A percentile compares a stretch with the other conserved stretches of the same genome.
These are phyloP conservation scores for Mus pahari DNA, from an alignment of 2,113 vertebrate species.

Conservation along the genomic window DNA sequence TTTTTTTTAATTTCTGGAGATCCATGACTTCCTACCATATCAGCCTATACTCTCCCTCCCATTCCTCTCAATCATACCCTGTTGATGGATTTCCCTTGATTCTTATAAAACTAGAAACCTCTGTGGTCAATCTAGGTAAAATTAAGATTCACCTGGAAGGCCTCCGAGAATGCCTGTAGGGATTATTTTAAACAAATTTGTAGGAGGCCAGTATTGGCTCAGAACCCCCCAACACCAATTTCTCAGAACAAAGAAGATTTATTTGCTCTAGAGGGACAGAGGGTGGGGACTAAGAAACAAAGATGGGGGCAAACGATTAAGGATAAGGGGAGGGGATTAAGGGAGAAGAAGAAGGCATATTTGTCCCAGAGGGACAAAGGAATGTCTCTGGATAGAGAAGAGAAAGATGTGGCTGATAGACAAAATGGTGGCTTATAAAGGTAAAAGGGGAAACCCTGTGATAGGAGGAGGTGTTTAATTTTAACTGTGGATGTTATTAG, in stretches of 20 bases:
- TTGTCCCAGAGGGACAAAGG: neutral
- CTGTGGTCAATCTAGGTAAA: neutral
- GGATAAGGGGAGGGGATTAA: neutral
- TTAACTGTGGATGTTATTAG: neutral
- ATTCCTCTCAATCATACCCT: neutral
- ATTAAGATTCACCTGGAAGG: neutral
- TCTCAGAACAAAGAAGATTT: neutral
- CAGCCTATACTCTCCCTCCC: no score
- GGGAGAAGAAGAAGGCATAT: neutral
- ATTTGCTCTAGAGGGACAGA: neutral
- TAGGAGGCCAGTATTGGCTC: neutral
- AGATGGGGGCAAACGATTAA: no score
- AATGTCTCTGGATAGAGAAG: neutral
- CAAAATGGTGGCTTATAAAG: neutral
- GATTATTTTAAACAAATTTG: neutral
- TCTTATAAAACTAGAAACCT: neutral
- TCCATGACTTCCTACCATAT: neutral
- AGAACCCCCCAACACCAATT: neutral
- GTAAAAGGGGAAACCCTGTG: neutral
- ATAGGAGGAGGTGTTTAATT: neutral
- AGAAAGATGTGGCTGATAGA: neutral
- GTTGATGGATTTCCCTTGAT: neutral
- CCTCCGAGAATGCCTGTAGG: neutral
- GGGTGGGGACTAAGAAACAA: neutral
- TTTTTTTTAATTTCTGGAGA: neutral